Base-by-base conservation (phyloP, 2,113 vertebrate species). In the Echinops telfairi region DNA sequence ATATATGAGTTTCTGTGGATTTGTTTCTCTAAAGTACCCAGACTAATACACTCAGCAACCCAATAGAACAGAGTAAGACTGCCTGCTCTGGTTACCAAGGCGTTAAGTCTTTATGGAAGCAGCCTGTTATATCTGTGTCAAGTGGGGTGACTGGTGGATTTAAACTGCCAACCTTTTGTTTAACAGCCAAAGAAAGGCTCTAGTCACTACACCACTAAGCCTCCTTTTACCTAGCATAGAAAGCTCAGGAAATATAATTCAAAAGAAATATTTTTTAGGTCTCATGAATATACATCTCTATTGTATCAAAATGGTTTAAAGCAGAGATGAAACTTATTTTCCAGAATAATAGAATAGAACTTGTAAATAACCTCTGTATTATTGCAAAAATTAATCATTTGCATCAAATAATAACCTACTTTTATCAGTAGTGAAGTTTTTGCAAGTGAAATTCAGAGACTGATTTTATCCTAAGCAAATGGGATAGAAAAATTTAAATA, bases 251-350 rank as follows among this genome's bases (percentile, higher is more conserved):
- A 93, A 86, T 15, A 3, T 22, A 40, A n/a, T 71, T 64, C 3
- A 71, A 71, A 33, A 76, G 62, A 83, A 80, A 58, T 82, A 19
- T 64, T 77, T 86, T 60, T 76, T 79, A 36, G 47, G 19, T 86
- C 14, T 77, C 66, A 43, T 78, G 76, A 92, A 36, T 86, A 57
- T 79, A 80, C 2, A 2, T 68, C 19, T 89, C 25, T 90, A 6
- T 86, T 27, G 15, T 83, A 79, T 93, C 70, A 87, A 76, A 95
- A 88, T 92, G 40, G 25, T n/a, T 90, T 40, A 27, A 85, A 90
- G 81, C 1, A 73, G 77, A 94, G 36, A 93, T 78, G 22, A 33
- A 60, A 78, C 23, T 68, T 79, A 58, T 89, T 94, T 95, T 91
- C 11, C 47, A 89, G 43, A 38, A 19, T 31, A 62, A 91, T 58